Percentiles rank a stretch among this genome's conserved stretches.
These are phyloP conservation scores for Drosophila quinaria DNA, from an alignment of 2,888 invertebrate species.

Conservation along the genomic window DNA sequence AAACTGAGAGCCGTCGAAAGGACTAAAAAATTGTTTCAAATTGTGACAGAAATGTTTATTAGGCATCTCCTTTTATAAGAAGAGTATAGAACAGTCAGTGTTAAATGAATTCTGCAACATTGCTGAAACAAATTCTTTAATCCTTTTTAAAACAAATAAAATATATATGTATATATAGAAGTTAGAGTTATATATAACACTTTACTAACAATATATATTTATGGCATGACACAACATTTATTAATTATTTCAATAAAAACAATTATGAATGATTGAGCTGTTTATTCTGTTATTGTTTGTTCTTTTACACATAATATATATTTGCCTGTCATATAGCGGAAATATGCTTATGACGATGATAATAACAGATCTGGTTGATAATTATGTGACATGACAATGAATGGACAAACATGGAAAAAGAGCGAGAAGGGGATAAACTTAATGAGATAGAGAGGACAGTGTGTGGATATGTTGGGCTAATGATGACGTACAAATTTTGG, in stretches of 20 bases:
- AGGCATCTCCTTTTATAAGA: background rate
- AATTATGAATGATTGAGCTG: constrained; percentile 72
- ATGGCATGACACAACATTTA: constrained; percentile 84
- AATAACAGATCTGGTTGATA: constrained; percentile 16
- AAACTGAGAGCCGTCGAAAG: constrained; percentile 39
- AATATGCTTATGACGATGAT: constrained; percentile 32
- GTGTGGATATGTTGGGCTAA: constrained; percentile 18
- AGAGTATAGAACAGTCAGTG: constrained; percentile 1
- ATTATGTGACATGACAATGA: constrained; percentile 20
- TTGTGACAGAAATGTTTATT: background rate
- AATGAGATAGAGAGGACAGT: constrained; percentile 5
- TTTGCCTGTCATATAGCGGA: constrained; percentile 20
- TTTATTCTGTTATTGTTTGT: constrained; percentile 52
- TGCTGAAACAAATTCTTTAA: constrained; percentile 14
- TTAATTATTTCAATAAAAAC: constrained; percentile 78
- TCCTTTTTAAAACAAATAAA: constrained; percentile 35
- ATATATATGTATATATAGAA: constrained; percentile 57
- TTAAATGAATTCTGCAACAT: background rate
- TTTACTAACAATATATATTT: constrained; percentile 79
- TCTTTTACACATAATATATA: constrained; percentile 18
- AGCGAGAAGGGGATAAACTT: constrained; percentile 1
- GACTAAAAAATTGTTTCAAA: constrained; percentile 22
- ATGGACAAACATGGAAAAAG: constrained; percentile 14
- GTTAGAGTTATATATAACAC: constrained; percentile 74
- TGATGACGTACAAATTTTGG: constrained; percentile 13